Base-by-base conservation (phyloP, 1,140 invertebrate genomes). In the Apis laboriosa region DNA sequence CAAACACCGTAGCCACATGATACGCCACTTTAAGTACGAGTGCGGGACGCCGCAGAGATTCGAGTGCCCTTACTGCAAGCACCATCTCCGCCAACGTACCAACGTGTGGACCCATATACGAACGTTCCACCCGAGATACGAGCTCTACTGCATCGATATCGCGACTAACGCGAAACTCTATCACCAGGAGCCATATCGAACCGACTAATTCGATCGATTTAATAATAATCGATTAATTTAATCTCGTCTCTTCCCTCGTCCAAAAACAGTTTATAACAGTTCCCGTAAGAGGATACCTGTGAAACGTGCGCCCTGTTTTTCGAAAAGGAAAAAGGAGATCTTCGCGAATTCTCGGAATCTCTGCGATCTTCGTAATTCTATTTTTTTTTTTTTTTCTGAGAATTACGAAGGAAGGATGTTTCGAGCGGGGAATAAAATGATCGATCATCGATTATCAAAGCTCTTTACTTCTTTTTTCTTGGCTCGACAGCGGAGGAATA, bases 11-110 rank as follows among this genome's bases (percentile, higher is more conserved):
- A 94, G 95, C n/a, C 94, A 94, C 87, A 91, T 94, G 90, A 93
- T 92, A 51, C 93, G 94, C 2, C 95, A 96, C 91, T 93, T 94
- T 83, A 95, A 94, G 78, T 96, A 95, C 87, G 95, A 96, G 88
- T 96, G 95, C 86, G 95, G 95, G 12, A 93, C 93, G 2, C 92
- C 94, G 49, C 94, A 95, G 34, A 92, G 95, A 83, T 95, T 95
- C 83, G 89, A 93, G 61, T 96, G 95, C 75, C 95, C 95, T 0
- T 92, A 94, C 74, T 96, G 95, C 89, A 91, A 92, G 56, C 90
- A 93, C 15, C 93, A 92, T 74, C 83, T 93, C 21, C 90, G 94
- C 2, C 94, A 95, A 73, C 92, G 94, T 8, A 92, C 92, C 9
- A 91, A 93, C 73, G 92, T 93, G 1, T 94, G 93, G 93, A 92